A percentile compares a stretch with the other conserved stretches of the same genome.
These are phyloP conservation scores for Platanista minor DNA, from an alignment of 2,113 vertebrate genomes.

Conservation along the genomic window DNA sequence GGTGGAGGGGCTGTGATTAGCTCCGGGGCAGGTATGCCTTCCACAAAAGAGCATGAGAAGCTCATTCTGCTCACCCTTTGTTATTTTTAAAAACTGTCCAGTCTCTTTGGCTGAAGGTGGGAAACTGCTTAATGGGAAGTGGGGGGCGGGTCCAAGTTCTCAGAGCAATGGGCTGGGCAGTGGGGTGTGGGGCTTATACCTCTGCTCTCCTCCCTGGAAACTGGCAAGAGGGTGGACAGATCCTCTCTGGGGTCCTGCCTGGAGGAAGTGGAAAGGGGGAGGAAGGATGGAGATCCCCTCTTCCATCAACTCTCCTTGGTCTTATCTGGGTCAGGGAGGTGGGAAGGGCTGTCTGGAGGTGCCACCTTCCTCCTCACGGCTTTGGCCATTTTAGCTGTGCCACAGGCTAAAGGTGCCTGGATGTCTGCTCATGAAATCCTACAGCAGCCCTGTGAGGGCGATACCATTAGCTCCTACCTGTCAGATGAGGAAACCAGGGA, in stretches of 20 bases:
- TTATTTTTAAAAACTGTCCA: neutral
- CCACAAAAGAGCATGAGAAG: neutral
- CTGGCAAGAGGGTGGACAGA: neutral
- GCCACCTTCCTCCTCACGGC: neutral
- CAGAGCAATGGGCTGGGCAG: neutral
- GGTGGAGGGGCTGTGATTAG: neutral
- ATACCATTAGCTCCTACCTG: neutral
- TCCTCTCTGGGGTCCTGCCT: neutral
- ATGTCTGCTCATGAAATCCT: neutral
- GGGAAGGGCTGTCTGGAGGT: neutral
- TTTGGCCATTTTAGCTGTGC: neutral
- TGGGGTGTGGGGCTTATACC: neutral
- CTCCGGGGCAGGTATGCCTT: neutral
- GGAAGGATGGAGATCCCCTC: neutral
- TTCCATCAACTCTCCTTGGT: neutral
- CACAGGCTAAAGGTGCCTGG: neutral
- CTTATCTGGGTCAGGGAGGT: neutral
- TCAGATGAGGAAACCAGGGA: neutral
- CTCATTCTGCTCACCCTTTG: neutral
- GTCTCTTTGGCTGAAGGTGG: neutral
- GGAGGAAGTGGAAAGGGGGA: neutral
- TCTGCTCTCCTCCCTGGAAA: neutral
- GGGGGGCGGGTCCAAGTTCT: neutral
- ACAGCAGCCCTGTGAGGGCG: neutral
- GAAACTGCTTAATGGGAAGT: neutral